phyloP scores from a whole-genome alignment of 2,113 vertebrate species.

The Pollachius pollachius region DNA sequence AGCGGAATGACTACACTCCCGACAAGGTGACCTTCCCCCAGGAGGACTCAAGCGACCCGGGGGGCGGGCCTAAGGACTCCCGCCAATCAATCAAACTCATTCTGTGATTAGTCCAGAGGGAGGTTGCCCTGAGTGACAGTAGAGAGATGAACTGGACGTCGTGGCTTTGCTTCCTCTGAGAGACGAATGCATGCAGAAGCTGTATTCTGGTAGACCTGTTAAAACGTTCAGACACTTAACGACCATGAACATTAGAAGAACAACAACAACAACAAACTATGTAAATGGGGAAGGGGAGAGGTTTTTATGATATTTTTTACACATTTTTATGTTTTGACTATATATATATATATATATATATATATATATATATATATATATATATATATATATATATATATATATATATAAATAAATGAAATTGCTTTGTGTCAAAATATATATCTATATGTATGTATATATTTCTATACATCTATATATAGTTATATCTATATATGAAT shows the following conservation, averaged over 20 bases:
- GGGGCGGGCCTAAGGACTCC: conserved; percentile 84
- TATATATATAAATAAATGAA: not conserved
- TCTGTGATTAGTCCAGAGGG: conserved; percentile 70
- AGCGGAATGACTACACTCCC: conserved; percentile 95
- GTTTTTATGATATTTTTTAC: conserved; percentile 62
- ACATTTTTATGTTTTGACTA: conserved; percentile 44
- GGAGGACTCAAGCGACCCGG: conserved; percentile 84
- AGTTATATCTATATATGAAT: conserved; percentile 66
- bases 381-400: conserved; percentile 71
- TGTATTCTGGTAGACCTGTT: conserved; percentile 40
- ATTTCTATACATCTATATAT: conserved; percentile 59
- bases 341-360: conserved; percentile 28
- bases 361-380: conserved; percentile 47
- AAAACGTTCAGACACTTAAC: conserved; percentile 46
- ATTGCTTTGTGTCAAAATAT: not conserved
- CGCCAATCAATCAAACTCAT: conserved; percentile 86
- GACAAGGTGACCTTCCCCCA: conserved; percentile 89
- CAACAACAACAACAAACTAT: conserved; percentile 22
- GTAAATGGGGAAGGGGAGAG: conserved; percentile 21
- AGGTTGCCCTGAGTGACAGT: no score
- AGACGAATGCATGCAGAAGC: conserved; percentile 54
- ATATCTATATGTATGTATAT: conserved; percentile 65
- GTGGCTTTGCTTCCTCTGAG: conserved; percentile 25
- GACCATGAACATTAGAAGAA: conserved; percentile 41
- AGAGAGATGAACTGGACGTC: conserved; percentile 46